Conservation (phyloP, 2,888 invertebrate genomes). For the Quadroppia sp. region DNA sequence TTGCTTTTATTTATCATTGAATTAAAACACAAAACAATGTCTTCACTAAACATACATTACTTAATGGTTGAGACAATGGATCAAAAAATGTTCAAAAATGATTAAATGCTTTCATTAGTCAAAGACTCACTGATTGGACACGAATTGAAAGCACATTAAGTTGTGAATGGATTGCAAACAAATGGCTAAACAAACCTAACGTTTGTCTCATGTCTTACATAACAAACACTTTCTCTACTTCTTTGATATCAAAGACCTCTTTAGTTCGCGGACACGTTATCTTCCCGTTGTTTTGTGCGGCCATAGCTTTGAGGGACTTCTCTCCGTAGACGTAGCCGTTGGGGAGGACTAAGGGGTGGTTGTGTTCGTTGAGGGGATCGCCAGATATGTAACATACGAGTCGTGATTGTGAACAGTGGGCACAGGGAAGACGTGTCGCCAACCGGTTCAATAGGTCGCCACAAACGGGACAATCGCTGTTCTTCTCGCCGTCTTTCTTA, state of each 20-base stretch:
- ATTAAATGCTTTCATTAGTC: too few species aligned
- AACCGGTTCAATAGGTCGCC: constrained; percentile 78
- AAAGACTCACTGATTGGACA: too few species aligned
- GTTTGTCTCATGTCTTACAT: constrained; percentile 63
- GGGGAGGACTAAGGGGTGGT: constrained; percentile 97
- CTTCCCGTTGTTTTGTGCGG: constrained; percentile 80
- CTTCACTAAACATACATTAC: too few species aligned
- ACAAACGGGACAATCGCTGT: constrained; percentile 88
- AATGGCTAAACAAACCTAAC: too few species aligned
- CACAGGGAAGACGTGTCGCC: constrained; percentile 76
- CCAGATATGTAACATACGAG: constrained; percentile 87
- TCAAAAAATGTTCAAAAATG: too few species aligned
- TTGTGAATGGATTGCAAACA: too few species aligned
- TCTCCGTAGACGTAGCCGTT: constrained; percentile 97
- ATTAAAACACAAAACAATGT: too few species aligned
- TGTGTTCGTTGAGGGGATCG: constrained; percentile 89
- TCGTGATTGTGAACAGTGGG: constrained; percentile 93
- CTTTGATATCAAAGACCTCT: constrained; percentile 80
- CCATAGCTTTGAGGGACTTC: constrained; percentile 86
- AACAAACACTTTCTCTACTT: constrained; percentile 93
- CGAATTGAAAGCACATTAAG: too few species aligned
- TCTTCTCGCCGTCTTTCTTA: constrained; percentile 58
- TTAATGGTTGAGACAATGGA: too few species aligned
- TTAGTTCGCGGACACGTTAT: constrained; percentile 92
- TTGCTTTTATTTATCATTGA: too few species aligned